These are phyloP conservation scores for Lycopodina hypogea DNA, from an alignment of 37 sponge, comb jelly and placozoan genomes.

Conservation along the genomic window DNA sequence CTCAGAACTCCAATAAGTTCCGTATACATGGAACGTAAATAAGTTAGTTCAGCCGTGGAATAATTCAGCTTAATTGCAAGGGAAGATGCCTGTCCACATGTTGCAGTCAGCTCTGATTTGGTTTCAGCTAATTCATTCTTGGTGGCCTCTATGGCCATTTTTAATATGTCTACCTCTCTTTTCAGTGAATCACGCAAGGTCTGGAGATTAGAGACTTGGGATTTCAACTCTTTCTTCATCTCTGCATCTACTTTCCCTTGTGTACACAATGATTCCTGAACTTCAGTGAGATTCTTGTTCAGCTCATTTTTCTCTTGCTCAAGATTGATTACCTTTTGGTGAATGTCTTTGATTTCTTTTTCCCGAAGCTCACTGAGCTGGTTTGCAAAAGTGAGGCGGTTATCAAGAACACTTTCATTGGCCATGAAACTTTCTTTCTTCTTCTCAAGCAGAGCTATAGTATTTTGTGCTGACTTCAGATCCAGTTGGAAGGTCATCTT, in stretches of 20 bases:
- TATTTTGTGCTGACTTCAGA: slow-evolving; percentile 24
- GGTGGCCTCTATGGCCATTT: slow-evolving; percentile 3
- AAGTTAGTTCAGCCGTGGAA: background rate
- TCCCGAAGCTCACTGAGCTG: slow-evolving; percentile 24
- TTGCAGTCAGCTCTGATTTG: slow-evolving; percentile 7
- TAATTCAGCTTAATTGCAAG: slow-evolving; percentile 17
- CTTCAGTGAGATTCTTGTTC: slow-evolving; percentile 15
- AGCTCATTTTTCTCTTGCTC: slow-evolving; percentile 42
- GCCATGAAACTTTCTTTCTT: slow-evolving; percentile 26
- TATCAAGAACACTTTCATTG: background rate
- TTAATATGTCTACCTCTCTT: slow-evolving; percentile 1
- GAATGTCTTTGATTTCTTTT: slow-evolving; percentile 15
- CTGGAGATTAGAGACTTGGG: slow-evolving; percentile 3
- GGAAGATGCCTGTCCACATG: background rate
- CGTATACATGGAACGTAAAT: slow-evolving; percentile 20
- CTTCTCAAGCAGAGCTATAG: slow-evolving; percentile 8
- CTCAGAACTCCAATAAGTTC: slow-evolving; percentile 41
- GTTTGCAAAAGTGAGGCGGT: slow-evolving; percentile 32
- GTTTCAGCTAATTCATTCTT: background rate
- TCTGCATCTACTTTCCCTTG: slow-evolving; percentile 40
- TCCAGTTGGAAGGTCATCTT: slow-evolving; percentile 24
- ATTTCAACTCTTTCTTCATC: slow-evolving; percentile 21
- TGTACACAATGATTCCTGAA: slow-evolving; percentile 31
- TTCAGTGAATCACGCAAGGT: slow-evolving; percentile 1
- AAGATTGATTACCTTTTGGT: slow-evolving; percentile 20